phyloP scores from a whole-genome alignment of 1,140 invertebrate species.

The Sminthurinus signatus region DNA sequence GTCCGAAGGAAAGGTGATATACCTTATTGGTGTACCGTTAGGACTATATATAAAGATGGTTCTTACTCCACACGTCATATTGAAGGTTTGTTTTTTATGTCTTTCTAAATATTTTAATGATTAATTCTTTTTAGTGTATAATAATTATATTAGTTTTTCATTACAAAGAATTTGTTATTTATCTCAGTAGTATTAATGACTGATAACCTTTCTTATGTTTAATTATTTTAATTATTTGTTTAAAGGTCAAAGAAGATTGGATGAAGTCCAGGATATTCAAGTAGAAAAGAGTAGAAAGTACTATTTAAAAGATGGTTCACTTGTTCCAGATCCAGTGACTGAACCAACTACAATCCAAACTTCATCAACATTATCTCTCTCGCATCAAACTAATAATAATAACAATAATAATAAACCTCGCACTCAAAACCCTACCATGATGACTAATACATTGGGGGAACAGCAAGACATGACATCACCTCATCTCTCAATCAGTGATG shows the following conservation, averaged over 20 bases:
- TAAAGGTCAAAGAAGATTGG: constrained; percentile 27
- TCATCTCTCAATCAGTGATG: background rate
- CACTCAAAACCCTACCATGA: too few relatives aligned
- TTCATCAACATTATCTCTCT: too few relatives aligned
- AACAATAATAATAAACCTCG: too few relatives aligned
- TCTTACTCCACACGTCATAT: constrained; percentile 25
- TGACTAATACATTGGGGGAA: background rate
- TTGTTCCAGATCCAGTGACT: constrained; percentile 30
- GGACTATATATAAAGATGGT: constrained; percentile 35
- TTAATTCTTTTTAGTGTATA: too few relatives aligned
- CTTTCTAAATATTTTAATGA: too few relatives aligned
- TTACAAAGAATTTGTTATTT: too few relatives aligned
- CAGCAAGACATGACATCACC: background rate
- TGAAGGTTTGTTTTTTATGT: too few relatives aligned
- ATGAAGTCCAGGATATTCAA: constrained; percentile 27
- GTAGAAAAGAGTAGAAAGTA: constrained; percentile 27
- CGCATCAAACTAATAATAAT: too few relatives aligned
- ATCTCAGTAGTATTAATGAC: too few relatives aligned
- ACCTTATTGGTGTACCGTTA: constrained; percentile 32
- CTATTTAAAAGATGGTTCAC: constrained; percentile 22
- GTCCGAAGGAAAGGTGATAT: constrained; percentile 27
- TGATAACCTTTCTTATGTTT: too few relatives aligned
- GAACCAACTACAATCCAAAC: constrained; percentile 15
- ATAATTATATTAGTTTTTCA: too few relatives aligned
- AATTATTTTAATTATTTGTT: too few relatives aligned